Conservation (phyloP, 1,140 invertebrate genomes). For the Himalopsyche phryganea region DNA sequence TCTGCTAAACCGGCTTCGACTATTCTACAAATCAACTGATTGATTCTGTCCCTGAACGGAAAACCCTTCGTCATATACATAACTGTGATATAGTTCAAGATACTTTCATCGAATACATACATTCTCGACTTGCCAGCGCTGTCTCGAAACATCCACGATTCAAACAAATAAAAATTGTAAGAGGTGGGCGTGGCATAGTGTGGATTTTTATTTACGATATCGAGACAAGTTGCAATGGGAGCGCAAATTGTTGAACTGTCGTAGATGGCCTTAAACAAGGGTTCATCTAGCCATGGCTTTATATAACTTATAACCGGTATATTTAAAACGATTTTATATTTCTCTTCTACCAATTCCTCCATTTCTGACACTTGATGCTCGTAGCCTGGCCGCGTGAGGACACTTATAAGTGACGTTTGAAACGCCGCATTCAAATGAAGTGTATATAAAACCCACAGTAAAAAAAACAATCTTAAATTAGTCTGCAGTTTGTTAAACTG, state of each 20-base stretch:
- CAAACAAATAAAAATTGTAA: conserved; percentile 22
- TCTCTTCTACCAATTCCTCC: conserved; percentile 23
- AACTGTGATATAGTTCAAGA: conserved; percentile 24
- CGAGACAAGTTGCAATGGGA: background rate
- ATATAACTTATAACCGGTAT: background rate
- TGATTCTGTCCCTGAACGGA: conserved; percentile 23
- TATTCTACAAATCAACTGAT: conserved; percentile 22
- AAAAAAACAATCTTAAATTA: conserved; percentile 24
- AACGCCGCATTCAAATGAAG: conserved; percentile 21
- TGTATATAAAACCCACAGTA: conserved; percentile 26
- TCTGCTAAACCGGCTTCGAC: conserved; percentile 18
- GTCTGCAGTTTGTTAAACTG: conserved; percentile 4
- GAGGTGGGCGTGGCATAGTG: conserved; percentile 17
- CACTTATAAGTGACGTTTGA: conserved; percentile 25
- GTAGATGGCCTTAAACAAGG: background rate
- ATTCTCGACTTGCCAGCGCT: conserved; percentile 14
- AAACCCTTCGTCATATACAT: conserved; percentile 34
- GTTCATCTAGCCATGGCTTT: background rate
- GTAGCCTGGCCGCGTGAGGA: conserved; percentile 18
- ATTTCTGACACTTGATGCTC: conserved; percentile 24
- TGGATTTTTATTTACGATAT: conserved; percentile 5
- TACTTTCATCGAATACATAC: conserved; percentile 26
- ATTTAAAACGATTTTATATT: conserved; percentile 11
- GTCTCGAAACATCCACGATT: conserved; percentile 17
- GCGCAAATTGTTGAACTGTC: background rate